Percentiles rank a stretch among this genome's conserved stretches.
phyloP scores from a whole-genome alignment of 2,888 invertebrate genomes.

The Drosophila flavopinicola region DNA sequence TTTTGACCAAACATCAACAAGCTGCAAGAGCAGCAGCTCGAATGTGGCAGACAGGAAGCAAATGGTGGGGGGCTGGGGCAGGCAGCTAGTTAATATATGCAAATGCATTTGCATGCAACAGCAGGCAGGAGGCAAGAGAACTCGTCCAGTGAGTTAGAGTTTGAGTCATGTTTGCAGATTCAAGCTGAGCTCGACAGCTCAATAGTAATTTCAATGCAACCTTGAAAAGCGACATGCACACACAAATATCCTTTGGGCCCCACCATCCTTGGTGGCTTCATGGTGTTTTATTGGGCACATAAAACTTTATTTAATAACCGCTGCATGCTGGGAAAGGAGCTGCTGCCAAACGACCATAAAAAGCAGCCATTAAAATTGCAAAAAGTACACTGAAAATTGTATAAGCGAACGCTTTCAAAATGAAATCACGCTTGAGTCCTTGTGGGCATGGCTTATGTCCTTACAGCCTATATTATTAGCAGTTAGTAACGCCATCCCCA shows the following conservation, averaged over 20 bases:
- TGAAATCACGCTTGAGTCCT: conserved; percentile 38
- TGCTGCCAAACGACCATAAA: conserved; percentile 57
- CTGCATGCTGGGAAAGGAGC: conserved; percentile 41
- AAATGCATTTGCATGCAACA: conserved; percentile 19
- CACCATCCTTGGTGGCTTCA: conserved; percentile 1
- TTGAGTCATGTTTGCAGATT: conserved; percentile 20
- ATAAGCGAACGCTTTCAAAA: conserved; percentile 64
- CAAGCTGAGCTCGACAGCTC: conserved; percentile 15
- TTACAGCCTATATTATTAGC: conserved; percentile 34
- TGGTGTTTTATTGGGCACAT: conserved; percentile 55
- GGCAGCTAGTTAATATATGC: conserved; percentile 10
- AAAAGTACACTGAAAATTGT: conserved; percentile 21
- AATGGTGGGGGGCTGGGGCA: neutral
- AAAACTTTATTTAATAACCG: conserved; percentile 76
- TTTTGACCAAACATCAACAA: conserved; percentile 60
- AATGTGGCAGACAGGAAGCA: conserved; percentile 8
- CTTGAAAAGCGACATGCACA: conserved; percentile 21
- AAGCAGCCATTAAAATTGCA: conserved; percentile 63
- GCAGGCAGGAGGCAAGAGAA: neutral
- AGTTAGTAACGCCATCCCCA: neutral
- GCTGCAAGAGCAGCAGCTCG: conserved; percentile 27
- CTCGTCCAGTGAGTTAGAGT: neutral
- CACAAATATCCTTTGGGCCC: neutral
- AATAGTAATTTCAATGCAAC: conserved; percentile 29
- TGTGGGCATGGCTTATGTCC: conserved; percentile 25